Conservation (phyloP, 1,140 invertebrate genomes). For the Drosophila orena region DNA sequence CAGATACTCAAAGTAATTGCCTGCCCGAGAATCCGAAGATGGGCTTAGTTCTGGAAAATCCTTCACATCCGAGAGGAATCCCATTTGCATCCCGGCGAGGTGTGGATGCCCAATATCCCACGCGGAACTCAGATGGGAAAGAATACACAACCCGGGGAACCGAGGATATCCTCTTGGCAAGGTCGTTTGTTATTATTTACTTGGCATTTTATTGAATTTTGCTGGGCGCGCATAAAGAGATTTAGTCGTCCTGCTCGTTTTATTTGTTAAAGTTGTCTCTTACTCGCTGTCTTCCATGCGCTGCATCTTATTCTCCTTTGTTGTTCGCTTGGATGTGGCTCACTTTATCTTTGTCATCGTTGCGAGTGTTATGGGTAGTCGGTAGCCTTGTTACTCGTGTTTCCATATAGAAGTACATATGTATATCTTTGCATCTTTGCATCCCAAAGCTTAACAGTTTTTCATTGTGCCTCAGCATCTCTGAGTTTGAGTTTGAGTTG, state of each 20-base stretch:
- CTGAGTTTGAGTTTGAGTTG: conserved; percentile 43
- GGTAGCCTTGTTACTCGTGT: conserved; percentile 56
- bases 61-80: conserved; percentile 18
- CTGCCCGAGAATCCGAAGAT: conserved; percentile 32
- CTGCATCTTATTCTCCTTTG: neutral
- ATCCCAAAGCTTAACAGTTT: conserved; percentile 53
- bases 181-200: conserved; percentile 80
- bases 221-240: conserved; percentile 16
- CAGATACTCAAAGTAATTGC: conserved; percentile 46
- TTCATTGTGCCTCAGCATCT: conserved; percentile 56
- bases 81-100: conserved; percentile 23
- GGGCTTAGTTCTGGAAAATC: conserved; percentile 18
- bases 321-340: neutral
- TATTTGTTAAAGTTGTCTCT: conserved; percentile 75
- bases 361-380: conserved; percentile 41
- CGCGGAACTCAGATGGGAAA: conserved; percentile 23
- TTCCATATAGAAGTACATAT: conserved; percentile 17
- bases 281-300: conserved; percentile 24
- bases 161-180: conserved; percentile 38
- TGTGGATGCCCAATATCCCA: conserved; percentile 62
- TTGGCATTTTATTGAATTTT: conserved; percentile 78
- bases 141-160: conserved; percentile 2
- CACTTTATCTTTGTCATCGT: conserved; percentile 67
- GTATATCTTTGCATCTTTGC: conserved; percentile 32
- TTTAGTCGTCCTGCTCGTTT: conserved; percentile 47